Evolutionary conservation across 2,888 invertebrate genomes (phyloP).

Genomic region (Drymonia ruficornis): DNA sequence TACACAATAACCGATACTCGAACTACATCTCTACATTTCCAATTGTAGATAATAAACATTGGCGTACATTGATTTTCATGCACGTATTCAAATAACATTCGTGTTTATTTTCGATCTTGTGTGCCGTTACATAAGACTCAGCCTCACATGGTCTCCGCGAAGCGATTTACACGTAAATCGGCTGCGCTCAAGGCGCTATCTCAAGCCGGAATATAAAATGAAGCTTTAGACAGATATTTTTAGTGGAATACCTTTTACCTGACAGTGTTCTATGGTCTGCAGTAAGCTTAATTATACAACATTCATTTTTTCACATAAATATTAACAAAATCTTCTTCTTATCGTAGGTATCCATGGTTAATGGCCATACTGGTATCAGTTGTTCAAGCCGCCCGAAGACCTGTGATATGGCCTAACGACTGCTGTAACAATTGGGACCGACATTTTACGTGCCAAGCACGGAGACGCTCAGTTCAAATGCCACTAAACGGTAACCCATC

Average conservation of each 20-base stretch:
- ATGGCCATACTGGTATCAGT: no score
- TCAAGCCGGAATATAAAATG: constrained; percentile 28
- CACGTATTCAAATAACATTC: not conserved
- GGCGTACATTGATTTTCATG: not conserved
- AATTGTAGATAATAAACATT: constrained; percentile 2
- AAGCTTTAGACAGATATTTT: constrained; percentile 28
- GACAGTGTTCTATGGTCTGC: not conserved
- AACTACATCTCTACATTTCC: not conserved
- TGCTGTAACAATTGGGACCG: no score
- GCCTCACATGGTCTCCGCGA: not conserved
- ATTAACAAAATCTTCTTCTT: no score
- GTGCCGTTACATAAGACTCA: constrained; percentile 1
- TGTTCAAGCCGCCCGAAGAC: no score
- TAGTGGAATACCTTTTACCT: constrained; percentile 3
- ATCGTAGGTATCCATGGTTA: no score
- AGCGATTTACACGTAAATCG: constrained; percentile 32
- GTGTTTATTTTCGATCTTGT: constrained; percentile 1
- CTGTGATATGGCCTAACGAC: no score
- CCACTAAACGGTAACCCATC: no score
- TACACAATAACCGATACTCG: not conserved
- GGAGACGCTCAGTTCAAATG: no score
- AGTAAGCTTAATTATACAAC: no score
- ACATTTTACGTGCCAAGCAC: no score
- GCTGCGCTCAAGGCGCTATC: constrained; percentile 18
- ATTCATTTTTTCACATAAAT: no score